Base-by-base conservation (phyloP, 2,797 vertebrate species). In the Crocodylus rhombifer region DNA sequence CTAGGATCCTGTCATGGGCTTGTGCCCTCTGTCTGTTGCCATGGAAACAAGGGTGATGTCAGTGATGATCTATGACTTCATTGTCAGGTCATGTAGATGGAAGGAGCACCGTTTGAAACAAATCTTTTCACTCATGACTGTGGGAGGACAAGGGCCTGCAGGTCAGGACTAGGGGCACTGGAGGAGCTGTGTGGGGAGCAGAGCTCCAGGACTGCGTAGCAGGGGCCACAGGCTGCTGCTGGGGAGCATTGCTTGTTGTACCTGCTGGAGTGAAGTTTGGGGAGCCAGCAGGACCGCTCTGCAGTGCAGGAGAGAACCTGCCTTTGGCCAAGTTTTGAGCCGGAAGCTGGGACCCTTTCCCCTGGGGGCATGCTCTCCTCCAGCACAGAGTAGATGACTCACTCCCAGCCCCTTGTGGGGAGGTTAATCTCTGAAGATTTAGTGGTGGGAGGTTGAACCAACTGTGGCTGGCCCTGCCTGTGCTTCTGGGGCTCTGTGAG, bases 161-260 rank as follows among this genome's bases (percentile, higher is more conserved):
- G 65, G 25, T 15, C 14, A 25, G 71, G 36, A 26, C 14, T 26
- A 74, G 14, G 64, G 69, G 33, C 33, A 23, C 14, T 15, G 3
- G 67, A 20, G 4, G 63, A 42, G 33, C 65, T 0, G 4, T 33
- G 83, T 71, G 55, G 79, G 42, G 85, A 74, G 36, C 28, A 69
- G 15, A 79, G 55, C 42, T 0, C 65, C 0, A 0, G 36, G 25
- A 4, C 20, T 60, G 77, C 14, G 2, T 15, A 2, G 4, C 57
- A 67, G 65, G 88, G 51, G 51, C 20, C 28, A 3, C 4, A 7
- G 28, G 11, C 33, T 0, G 0, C 51, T 5, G 23, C 57, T 73
- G 86, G 42, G 58, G 17, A 33, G 65, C 65, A 11, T 18, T 20
- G 16, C 57, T 63, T 26, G 79, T 11, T 51, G 15, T 51, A 8